phyloP scores from a whole-genome alignment of 2,888 invertebrate species.

The Dinocampus coccinellae region DNA sequence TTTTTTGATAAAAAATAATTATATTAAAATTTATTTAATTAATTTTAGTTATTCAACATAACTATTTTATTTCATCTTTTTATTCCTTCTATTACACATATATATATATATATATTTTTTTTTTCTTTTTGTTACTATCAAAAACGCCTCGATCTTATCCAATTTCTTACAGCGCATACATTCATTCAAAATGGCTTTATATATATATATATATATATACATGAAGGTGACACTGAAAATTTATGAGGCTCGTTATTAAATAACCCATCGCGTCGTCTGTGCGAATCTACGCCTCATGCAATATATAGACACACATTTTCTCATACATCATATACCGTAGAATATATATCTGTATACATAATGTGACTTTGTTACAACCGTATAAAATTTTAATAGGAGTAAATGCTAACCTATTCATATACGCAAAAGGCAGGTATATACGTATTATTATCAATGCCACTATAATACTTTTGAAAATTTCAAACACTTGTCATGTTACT shows the following conservation, averaged over 20 bases:
- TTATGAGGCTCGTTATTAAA: constrained; percentile 59
- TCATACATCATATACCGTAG: not conserved
- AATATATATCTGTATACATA: not conserved
- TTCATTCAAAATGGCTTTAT: not conserved
- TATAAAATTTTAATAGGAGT: constrained; percentile 28
- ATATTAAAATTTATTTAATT: no score
- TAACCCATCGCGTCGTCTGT: constrained; percentile 38
- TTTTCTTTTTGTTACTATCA: not conserved
- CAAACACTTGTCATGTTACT: not conserved
- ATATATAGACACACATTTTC: not conserved
- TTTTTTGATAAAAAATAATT: no score
- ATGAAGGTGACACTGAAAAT: constrained; percentile 45
- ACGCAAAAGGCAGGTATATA: not conserved
- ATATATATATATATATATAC: constrained; percentile 28
- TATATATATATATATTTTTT: no score
- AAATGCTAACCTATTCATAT: constrained; percentile 4
- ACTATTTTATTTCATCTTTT: no score
- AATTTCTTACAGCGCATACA: not conserved
- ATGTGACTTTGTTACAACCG: constrained; percentile 26
- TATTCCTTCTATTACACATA: no score
- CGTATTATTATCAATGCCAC: not conserved
- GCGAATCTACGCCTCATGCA: not conserved
- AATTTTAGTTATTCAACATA: no score
- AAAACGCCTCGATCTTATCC: not conserved
- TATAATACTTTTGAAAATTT: not conserved